Base-by-base conservation (phyloP, 2,113 vertebrate genomes). In the Tetrao urogallus region DNA sequence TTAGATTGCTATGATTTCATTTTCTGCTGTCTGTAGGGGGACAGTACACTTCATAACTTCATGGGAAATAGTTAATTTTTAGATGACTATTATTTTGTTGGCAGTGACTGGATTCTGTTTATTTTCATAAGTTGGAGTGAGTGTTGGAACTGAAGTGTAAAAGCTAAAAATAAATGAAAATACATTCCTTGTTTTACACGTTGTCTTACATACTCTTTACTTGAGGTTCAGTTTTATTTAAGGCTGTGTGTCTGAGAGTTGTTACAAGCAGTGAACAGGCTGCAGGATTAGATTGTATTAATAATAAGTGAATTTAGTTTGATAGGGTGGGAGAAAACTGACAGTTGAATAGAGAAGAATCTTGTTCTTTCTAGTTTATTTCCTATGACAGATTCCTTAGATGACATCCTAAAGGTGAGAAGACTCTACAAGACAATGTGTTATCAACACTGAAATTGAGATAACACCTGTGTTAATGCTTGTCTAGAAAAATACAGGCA, bases 241-340 rank as follows among this genome's bases (percentile, higher is more conserved):
- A 87, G n/a, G 13, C 30, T 61, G 28, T 50, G 8, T 69, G 58
- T 42, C 12, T 79, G 60, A 73, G 15, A 69, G 16, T 11, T 69
- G 22, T 85, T 10, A 9, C 47, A 76, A 64, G 9, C n/a, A 16
- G 43, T 34, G 17, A 92, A 72, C 80, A 65, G 22, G 14, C 19
- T 60, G 11, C 28, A 70, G 45, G 30, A 79, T 80, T 32, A 65
- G 40, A 47, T 30, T 1, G 0, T 72, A 19, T 42, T 66, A 43
- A 43, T 71, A 76, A 28, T 45, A 21, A 86, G 20, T 80, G 73
- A 77, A 34, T 58, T 78, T 71, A 77, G 45, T 66, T 90, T 71
- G 11, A 7, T 63, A 34, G 38, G 22, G 5, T 19, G 25, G 30
- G 86, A 66, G 48, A 73, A 50, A 77, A 57, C 11, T 67, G 38